Conservation (phyloP, 2,888 invertebrate genomes). For the Holacanthella duospinosa region DNA sequence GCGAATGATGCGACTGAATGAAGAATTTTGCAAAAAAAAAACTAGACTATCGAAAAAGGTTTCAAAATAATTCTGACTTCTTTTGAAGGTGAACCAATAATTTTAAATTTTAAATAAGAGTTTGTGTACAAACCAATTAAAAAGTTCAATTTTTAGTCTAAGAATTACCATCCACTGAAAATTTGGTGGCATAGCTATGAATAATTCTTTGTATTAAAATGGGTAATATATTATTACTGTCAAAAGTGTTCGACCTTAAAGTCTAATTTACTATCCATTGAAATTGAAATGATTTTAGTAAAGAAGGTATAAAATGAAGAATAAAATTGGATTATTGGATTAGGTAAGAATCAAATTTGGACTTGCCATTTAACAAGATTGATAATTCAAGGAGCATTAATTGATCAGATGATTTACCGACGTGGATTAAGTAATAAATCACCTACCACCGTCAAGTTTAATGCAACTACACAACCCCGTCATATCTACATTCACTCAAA, state of each 20-base stretch:
- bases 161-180: no score
- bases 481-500: no score
- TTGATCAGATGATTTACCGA: neutral
- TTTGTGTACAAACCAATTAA: no score
- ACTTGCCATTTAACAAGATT: neutral
- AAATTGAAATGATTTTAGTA: neutral
- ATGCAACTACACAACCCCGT: neutral
- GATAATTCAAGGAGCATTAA: neutral
- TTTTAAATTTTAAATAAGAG: no score
- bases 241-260: neutral
- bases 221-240: neutral
- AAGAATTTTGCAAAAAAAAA: neutral
- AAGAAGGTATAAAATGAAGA: neutral
- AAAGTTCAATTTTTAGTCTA: no score
- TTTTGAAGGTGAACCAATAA: no score
- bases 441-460: neutral
- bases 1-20: neutral
- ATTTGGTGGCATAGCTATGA: no score
- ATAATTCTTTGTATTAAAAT: neutral
- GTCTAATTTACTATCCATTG: neutral
- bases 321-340: constrained; percentile 4
- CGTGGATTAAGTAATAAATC: constrained; percentile 1
- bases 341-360: neutral
- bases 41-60: no score
- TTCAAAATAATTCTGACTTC: neutral